These are phyloP conservation scores for Littorina saxatilis DNA, from an alignment of 1,140 invertebrate species.

Conservation along the genomic window DNA sequence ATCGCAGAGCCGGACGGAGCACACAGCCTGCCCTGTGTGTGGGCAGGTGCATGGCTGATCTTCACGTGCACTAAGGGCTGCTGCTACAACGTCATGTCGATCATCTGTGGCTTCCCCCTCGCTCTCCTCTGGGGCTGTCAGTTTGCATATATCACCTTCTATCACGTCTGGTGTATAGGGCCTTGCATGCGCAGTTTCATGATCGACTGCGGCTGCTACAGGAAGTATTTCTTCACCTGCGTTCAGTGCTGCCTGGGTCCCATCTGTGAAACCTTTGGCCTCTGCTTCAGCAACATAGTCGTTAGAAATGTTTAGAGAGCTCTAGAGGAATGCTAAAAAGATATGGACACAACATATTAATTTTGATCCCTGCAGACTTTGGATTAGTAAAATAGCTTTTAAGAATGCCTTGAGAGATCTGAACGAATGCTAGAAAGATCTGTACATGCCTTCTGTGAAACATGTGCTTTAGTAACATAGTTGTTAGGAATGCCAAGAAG, in stretches of 20 bases:
- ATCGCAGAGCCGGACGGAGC: conserved; percentile 86
- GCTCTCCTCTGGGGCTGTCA: conserved; percentile 79
- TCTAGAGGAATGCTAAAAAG: too few species aligned
- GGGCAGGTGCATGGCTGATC: conserved; percentile 83
- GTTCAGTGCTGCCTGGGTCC: conserved; percentile 77
- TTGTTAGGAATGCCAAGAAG: too few species aligned
- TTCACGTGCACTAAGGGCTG: conserved; percentile 82
- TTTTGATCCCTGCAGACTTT: too few species aligned
- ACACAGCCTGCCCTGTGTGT: conserved; percentile 84
- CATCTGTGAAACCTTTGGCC: conserved; percentile 40
- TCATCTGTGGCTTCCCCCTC: conserved; percentile 79
- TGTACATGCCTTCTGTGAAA: too few species aligned
- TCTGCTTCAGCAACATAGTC: too few species aligned
- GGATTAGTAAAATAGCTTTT: too few species aligned
- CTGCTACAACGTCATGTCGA: conserved; percentile 84
- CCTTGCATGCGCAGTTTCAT: conserved; percentile 64
- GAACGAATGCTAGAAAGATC: too few species aligned
- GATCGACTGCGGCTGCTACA: conserved; percentile 81
- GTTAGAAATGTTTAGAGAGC: too few species aligned
- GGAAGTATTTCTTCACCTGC: conserved; percentile 79
- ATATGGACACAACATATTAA: too few species aligned
- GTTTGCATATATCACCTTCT: conserved; percentile 85
- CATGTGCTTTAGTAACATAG: too few species aligned
- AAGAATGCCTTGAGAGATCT: too few species aligned
- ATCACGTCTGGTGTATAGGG: conserved; percentile 74